A percentile compares a stretch with the other conserved stretches of the same genome.
These are phyloP conservation scores for Argya squamiceps DNA, from an alignment of 2,797 vertebrate genomes.

Conservation along the genomic window DNA sequence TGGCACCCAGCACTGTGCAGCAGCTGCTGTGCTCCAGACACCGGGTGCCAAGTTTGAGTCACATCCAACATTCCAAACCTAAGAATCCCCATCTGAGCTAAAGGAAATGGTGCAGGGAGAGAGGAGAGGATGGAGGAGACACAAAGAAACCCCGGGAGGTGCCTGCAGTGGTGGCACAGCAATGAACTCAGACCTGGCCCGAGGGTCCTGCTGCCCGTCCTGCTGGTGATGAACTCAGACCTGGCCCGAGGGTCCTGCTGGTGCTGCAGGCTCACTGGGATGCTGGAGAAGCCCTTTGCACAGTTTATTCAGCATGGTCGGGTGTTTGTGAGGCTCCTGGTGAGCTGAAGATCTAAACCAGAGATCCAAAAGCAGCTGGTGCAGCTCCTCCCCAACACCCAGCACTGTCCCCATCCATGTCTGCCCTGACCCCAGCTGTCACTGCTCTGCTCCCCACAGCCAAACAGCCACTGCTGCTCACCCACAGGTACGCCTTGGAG, in stretches of 20 bases:
- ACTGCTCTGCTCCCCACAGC: accelerated
- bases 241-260: accelerated
- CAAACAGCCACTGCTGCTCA: accelerated
- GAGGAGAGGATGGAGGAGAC: background rate
- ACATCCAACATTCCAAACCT: background rate
- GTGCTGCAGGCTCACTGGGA: background rate
- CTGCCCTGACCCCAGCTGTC: accelerated
- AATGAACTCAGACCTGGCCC: accelerated
- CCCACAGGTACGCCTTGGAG: accelerated
- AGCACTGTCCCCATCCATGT: accelerated
- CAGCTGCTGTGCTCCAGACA: background rate
- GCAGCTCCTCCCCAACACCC: accelerated
- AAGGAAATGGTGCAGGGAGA: background rate
- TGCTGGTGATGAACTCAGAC: accelerated
- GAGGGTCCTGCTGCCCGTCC: background rate
- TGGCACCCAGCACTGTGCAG: background rate
- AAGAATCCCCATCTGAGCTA: background rate
- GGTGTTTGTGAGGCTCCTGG: background rate
- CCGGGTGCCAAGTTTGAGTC: accelerated
- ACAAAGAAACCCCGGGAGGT: no score
- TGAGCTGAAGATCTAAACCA: accelerated
- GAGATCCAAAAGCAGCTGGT: accelerated
- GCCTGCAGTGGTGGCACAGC: accelerated
- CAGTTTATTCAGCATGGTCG: accelerated
- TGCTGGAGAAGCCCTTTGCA: background rate